Conservation (phyloP, 2,113 vertebrate species). For the Orthonyx spaldingii region DNA sequence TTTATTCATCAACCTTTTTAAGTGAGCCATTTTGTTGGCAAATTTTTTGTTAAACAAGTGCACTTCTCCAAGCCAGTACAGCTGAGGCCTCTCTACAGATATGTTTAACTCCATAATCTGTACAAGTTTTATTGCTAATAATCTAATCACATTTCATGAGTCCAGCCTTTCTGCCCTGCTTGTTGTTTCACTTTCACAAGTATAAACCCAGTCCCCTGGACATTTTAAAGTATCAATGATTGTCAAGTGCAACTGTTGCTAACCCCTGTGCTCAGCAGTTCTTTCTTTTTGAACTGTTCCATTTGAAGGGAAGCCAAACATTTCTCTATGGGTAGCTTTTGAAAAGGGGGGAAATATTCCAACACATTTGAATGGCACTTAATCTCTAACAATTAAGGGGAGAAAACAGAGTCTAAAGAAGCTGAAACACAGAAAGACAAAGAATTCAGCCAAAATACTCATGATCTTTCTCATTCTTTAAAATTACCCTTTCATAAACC, state of each 20-base stretch:
- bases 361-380: not conserved
- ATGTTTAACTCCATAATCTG: not conserved
- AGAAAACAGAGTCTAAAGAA: not conserved
- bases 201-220: not conserved
- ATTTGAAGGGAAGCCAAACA: not conserved
- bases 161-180: not conserved
- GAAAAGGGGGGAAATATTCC: not conserved
- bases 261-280: not conserved
- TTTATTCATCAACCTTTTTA: not conserved
- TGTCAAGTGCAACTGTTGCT: not conserved
- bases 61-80: not conserved
- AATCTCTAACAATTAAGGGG: not conserved
- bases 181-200: not conserved
- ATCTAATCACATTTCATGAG: not conserved
- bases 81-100: not conserved
- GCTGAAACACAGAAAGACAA: not conserved
- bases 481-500: not conserved
- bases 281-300: not conserved
- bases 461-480: not conserved
- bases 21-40: not conserved
- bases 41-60: not conserved
- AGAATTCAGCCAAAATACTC: not conserved
- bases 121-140: not conserved
- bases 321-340: not conserved
- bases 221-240: not conserved